A percentile compares a stretch with the other conserved stretches of the same genome.
Conservation (phyloP, 2,113 vertebrate species). For the Pogona vitticeps region DNA sequence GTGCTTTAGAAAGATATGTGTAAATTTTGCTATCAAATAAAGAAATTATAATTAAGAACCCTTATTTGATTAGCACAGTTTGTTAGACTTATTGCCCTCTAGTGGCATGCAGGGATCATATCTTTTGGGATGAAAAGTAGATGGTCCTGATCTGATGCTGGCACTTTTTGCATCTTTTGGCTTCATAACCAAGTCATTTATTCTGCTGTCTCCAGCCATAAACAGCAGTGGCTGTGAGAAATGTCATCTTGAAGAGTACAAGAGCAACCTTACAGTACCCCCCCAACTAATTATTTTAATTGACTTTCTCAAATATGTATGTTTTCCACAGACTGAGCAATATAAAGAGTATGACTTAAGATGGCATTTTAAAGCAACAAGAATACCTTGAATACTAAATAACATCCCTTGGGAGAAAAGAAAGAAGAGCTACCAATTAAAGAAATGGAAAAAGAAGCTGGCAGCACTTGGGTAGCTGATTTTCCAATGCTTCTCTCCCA, state of each 20-base stretch:
- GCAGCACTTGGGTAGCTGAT: too few species aligned
- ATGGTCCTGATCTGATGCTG: background rate
- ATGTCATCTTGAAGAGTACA: conserved; percentile 49
- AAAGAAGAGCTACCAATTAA: too few species aligned
- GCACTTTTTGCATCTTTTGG: background rate
- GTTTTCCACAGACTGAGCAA: too few species aligned
- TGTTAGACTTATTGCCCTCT: background rate
- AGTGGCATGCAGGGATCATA: background rate
- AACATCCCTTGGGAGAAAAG: too few species aligned
- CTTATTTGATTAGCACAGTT: background rate
- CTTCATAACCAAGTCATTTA: background rate
- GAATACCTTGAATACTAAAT: too few species aligned
- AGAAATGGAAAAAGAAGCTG: too few species aligned
- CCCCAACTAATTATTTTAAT: background rate
- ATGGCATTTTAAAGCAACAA: too few species aligned
- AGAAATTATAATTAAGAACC: background rate
- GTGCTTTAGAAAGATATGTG: background rate
- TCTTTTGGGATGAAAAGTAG: fast-evolving
- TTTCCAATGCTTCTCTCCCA: too few species aligned
- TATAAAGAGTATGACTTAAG: too few species aligned
- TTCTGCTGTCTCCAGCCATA: background rate
- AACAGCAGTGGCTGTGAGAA: background rate
- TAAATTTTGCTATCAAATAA: background rate
- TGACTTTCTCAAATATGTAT: background rate
- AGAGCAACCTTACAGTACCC: background rate